These are phyloP conservation scores for Drosophila birchii DNA, from an alignment of 2,888 invertebrate species.

Conservation along the genomic window DNA sequence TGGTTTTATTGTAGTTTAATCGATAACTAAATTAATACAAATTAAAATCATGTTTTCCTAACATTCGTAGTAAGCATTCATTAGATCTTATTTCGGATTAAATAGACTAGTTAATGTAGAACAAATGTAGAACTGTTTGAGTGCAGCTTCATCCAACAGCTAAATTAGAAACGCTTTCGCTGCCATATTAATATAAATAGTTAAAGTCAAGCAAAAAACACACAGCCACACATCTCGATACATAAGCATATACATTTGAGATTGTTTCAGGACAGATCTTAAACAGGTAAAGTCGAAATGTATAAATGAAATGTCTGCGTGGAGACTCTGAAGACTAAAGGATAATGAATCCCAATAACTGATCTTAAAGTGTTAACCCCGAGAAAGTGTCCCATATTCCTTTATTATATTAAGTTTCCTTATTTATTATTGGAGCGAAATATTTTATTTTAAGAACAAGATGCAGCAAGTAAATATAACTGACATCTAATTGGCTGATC, in stretches of 20 bases:
- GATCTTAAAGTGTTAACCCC: not conserved
- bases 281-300: slow-evolving; percentile 21
- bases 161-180: slow-evolving; percentile 61
- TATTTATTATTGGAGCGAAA: not conserved
- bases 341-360: not conserved
- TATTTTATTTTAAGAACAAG: slow-evolving; percentile 3
- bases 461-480: slow-evolving; percentile 7
- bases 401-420: not conserved
- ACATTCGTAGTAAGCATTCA: slow-evolving; percentile 51
- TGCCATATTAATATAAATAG: slow-evolving; percentile 46
- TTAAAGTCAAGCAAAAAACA: slow-evolving; percentile 19
- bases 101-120: slow-evolving; percentile 39
- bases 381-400: not conserved
- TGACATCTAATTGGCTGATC: slow-evolving; percentile 27
- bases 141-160: slow-evolving; percentile 44
- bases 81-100: slow-evolving; percentile 32
- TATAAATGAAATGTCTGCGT: not conserved
- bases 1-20: slow-evolving; percentile 41
- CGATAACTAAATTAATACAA: slow-evolving; percentile 20
- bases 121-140: slow-evolving; percentile 25
- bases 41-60: slow-evolving; percentile 7
- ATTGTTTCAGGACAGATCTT: not conserved
- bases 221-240: slow-evolving; percentile 23
- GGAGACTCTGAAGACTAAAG: not conserved
- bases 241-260: slow-evolving; percentile 7